A percentile compares a stretch with the other conserved stretches of the same genome.
Evolutionary conservation across 1,140 invertebrate genomes (phyloP).

Genomic region (Mya arenaria): DNA sequence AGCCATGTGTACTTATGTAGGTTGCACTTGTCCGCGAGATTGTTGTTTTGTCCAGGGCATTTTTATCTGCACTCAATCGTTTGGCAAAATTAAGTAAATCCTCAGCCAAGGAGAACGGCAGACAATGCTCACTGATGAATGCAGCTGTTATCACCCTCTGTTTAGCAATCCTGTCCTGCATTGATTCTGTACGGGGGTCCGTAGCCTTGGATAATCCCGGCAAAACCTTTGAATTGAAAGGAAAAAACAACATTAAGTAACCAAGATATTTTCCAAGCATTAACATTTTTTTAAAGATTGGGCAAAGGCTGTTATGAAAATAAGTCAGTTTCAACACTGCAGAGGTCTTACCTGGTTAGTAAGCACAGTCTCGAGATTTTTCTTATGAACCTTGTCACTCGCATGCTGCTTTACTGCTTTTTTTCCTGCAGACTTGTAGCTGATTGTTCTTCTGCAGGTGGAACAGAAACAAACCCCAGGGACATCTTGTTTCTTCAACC

Average conservation of each 20-base stretch:
- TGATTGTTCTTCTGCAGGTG: not conserved
- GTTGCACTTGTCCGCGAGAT: constrained; percentile 28
- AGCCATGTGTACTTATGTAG: constrained; percentile 38
- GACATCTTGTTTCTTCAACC: not conserved
- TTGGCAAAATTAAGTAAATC: constrained; percentile 31
- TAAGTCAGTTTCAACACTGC: not conserved
- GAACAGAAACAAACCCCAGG: not conserved
- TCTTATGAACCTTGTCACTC: not conserved
- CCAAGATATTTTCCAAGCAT: not conserved
- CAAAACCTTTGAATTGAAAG: not conserved
- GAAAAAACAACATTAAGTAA: not conserved
- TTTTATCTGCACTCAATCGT: not conserved
- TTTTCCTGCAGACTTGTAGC: not conserved
- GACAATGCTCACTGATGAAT: constrained; percentile 35
- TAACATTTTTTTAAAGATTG: too few species aligned
- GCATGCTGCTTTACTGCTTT: not conserved
- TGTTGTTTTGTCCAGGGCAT: constrained; percentile 38
- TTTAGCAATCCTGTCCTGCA: constrained; percentile 13
- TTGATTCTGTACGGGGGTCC: not conserved
- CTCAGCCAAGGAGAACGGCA: constrained; percentile 5
- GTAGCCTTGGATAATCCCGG: not conserved
- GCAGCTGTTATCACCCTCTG: not conserved
- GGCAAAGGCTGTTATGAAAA: not conserved
- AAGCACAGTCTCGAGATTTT: not conserved
- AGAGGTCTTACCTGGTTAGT: not conserved